Base-by-base conservation (phyloP, 1,140 invertebrate genomes). In the Antheraea mylitta region DNA sequence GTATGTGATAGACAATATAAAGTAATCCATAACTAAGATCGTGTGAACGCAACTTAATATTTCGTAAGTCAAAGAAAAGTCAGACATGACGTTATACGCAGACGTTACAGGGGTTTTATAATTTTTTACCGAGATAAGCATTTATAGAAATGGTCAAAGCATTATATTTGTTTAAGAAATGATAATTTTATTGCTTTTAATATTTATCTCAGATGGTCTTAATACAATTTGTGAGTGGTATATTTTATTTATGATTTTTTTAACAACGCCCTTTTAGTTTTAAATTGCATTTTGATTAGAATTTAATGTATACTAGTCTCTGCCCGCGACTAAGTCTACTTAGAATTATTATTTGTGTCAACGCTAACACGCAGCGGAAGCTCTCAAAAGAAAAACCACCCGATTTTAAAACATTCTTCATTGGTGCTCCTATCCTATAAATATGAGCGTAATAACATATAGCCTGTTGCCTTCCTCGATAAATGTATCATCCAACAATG, bases 191-290 rank as follows among this genome's bases (percentile, higher is more conserved):
- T 18, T 65, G 18, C 13, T 48, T 18, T 42, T 65, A 45, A 65
- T 48, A 65, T 65, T 65, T 10, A 48, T 18, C 18, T 65, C 18
- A 13, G n/a, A 65, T 22, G 38, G 19, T 10, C 11, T 65, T 19
- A 65, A n/a, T 18, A 22, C 64, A 5, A 10, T 65, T 11, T 65
- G 64, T 65, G 9, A 65, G 64, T 65, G 9, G 13, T 30, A 53
- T 6, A 60, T 45, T 65, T 65, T 64, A 18, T 19, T 22, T 9
- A 37, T 48, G 22, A 11, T 3, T 48, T 53, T 16, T 53, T 53
- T 53, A 4, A 42, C 7, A 42, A 3, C 7, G 3, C 38, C 38
- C 38, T 42, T 30, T 30, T 30, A 2, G 1, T 4, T 30, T 30
- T 30, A 30, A 30, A 30, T 30, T 30, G 1, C 4, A 30, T 30